Evolutionary conservation across 2,113 vertebrate genomes (phyloP).

Genomic region (Tricholaema leucomelas): DNA sequence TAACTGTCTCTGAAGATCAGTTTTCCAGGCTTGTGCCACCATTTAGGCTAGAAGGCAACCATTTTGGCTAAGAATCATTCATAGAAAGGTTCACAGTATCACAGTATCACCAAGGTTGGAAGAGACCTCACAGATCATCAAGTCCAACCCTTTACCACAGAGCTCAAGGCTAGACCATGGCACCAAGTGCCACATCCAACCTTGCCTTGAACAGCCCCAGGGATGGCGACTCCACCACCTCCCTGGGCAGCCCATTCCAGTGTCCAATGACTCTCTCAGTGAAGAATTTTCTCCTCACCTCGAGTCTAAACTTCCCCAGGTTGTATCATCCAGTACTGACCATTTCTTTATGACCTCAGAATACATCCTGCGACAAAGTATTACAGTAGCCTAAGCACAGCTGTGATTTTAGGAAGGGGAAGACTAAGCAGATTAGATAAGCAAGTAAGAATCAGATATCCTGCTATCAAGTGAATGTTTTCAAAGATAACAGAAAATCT

Average conservation of each 20-base stretch:
- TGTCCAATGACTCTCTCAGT: too few relatives aligned
- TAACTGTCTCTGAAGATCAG: neutral
- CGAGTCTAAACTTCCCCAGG: too few relatives aligned
- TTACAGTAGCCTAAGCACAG: constrained; percentile 33
- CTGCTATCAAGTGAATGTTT: constrained; percentile 49
- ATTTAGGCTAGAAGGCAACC: neutral
- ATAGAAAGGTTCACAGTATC: too few relatives aligned
- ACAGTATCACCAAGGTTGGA: too few relatives aligned
- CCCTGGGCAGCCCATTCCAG: too few relatives aligned
- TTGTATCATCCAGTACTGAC: neutral
- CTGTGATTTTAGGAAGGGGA: constrained; percentile 62
- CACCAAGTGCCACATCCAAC: too few relatives aligned
- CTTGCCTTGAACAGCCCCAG: too few relatives aligned
- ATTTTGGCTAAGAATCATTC: neutral
- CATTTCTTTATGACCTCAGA: constrained; percentile 17
- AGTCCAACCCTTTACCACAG: too few relatives aligned
- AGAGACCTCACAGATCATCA: too few relatives aligned
- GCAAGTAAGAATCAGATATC: constrained; percentile 52
- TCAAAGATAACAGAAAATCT: constrained; percentile 54
- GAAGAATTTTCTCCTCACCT: too few relatives aligned
- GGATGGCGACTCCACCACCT: too few relatives aligned
- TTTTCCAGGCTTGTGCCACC: fast-evolving
- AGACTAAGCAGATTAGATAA: constrained; percentile 65
- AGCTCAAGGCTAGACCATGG: too few relatives aligned
- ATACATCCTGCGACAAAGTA: constrained; percentile 36